A percentile compares a stretch with the other conserved stretches of the same genome.
Evolutionary conservation across 2,888 invertebrate species (phyloP).

Genomic region (Cyrtodaria siliqua): DNA sequence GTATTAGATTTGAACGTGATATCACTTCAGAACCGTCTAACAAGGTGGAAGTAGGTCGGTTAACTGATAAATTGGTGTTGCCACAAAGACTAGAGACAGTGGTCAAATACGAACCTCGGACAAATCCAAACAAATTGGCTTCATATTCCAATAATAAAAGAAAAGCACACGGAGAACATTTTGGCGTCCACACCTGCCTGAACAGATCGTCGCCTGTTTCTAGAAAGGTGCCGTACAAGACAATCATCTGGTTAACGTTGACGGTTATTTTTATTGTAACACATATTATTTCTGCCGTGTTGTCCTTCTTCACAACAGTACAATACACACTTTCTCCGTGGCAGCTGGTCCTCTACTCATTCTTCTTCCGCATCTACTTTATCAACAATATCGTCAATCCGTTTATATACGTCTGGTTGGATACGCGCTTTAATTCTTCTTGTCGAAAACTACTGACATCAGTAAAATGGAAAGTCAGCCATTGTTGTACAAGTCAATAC

Average conservation of each 20-base stretch:
- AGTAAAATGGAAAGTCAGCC: conserved; percentile 6
- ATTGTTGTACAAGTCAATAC: no score
- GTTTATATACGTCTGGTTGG: conserved; percentile 34
- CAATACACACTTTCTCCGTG: conserved; percentile 20
- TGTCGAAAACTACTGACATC: conserved; percentile 9
- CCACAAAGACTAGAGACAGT: no score
- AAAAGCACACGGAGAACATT: no score
- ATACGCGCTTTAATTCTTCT: conserved; percentile 29
- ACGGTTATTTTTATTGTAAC: conserved; percentile 45
- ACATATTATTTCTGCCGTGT: conserved; percentile 32
- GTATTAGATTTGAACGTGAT: conserved; percentile 24
- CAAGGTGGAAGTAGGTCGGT: conserved; percentile 28
- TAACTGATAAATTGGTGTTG: conserved; percentile 1
- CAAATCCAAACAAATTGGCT: no score
- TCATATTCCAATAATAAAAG: no score
- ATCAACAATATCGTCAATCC: conserved; percentile 48
- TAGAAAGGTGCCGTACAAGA: conserved; percentile 38
- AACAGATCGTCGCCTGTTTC: conserved; percentile 4
- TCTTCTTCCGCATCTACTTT: conserved; percentile 45
- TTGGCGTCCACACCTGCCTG: neutral
- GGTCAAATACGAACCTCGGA: no score
- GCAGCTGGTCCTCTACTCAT: conserved; percentile 17
- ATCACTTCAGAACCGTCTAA: conserved; percentile 14
- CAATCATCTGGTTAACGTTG: conserved; percentile 52
- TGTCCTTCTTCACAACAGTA: conserved; percentile 32